Evolutionary conservation across 2,113 vertebrate genomes (phyloP).

Genomic region (Nipponia nippon): DNA sequence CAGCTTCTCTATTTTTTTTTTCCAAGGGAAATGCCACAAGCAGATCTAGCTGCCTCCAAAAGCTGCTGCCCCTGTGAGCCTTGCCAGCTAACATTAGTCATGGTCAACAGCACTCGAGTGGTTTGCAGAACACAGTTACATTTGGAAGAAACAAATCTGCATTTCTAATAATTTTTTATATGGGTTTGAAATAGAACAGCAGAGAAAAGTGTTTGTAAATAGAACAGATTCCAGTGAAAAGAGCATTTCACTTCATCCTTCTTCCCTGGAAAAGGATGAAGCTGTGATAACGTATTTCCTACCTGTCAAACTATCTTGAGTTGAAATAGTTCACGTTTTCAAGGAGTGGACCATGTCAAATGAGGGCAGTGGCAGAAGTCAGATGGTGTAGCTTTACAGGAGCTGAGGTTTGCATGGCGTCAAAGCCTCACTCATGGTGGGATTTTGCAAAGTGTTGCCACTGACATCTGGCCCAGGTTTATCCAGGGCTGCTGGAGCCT

Average conservation of each 20-base stretch:
- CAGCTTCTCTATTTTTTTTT: background rate
- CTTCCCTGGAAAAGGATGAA: background rate
- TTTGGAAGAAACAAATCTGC: conserved; percentile 38
- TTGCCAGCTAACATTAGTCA: conserved; percentile 32
- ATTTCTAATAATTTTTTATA: conserved; percentile 39
- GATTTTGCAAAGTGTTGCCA: background rate
- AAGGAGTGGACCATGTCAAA: background rate
- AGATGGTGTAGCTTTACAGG: background rate
- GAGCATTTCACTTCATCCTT: background rate
- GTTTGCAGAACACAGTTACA: conserved; percentile 5
- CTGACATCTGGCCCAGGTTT: background rate
- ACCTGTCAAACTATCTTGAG: background rate
- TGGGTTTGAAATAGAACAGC: background rate
- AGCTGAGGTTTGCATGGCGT: background rate
- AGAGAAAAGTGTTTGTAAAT: background rate
- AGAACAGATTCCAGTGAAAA: background rate
- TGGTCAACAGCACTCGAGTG: background rate
- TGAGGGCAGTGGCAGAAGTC: background rate
- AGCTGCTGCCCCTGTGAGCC: background rate
- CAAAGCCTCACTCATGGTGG: background rate
- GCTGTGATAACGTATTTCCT: background rate
- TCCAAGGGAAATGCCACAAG: background rate
- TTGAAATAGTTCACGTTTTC: background rate
- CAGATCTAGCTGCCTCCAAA: background rate
- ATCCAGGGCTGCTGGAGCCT: background rate